Conservation (phyloP, 2,797 vertebrate species). For the Sebastolobus altivelis region DNA sequence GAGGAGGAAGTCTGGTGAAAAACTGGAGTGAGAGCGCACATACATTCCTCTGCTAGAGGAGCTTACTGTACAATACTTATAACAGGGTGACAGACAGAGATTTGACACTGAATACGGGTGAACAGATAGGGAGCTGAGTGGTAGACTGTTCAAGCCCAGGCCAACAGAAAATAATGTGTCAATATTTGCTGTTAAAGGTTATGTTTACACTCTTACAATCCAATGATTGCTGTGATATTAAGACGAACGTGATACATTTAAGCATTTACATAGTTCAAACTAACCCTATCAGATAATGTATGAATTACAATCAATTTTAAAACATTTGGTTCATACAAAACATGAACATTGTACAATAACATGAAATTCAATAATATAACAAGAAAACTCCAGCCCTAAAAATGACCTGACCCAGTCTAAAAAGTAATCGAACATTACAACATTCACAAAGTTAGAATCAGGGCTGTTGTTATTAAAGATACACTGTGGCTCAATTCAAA, state of each 20-base stretch:
- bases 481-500: not conserved
- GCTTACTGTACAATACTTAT: not conserved
- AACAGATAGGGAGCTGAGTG: not conserved
- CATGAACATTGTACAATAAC: not conserved
- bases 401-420: not conserved
- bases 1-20: slow-evolving; percentile 38
- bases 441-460: slow-evolving; percentile 6
- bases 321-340: not conserved
- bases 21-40: not conserved
- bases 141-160: not conserved
- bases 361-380: not conserved
- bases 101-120: not conserved
- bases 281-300: not conserved
- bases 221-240: not conserved
- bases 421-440: not conserved
- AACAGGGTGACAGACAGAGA: slow-evolving; percentile 9
- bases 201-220: not conserved
- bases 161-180: not conserved
- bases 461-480: not conserved
- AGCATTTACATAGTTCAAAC: not conserved
- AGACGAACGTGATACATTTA: not conserved
- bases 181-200: not conserved
- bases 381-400: not conserved
- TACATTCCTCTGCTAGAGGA: slow-evolving; percentile 13
- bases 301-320: not conserved